Evolutionary conservation across 2,888 invertebrate genomes (phyloP), one percentile per base, ranked within the genome.

Genomic region (Cerceris rybyensis): DNA sequence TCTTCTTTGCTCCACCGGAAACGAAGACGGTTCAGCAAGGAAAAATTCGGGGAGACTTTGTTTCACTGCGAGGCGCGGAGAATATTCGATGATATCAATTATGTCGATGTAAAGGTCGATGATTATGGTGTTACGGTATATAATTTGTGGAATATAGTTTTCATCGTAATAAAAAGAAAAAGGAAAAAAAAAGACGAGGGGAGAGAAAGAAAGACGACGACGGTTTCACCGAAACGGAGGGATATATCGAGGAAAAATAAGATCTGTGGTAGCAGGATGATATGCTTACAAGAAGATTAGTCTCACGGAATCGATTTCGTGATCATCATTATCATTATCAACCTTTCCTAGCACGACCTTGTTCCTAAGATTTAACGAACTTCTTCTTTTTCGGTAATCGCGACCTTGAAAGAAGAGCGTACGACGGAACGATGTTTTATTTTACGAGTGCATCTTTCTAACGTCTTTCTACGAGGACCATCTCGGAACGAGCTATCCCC

Each of bases 341-440:
- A 13, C 7, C 42, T 50, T 41, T 41, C 9, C 64, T 28, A 41
- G 16, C 17, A 7, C 41, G 16, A 43, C 60, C 28, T 58, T 58
- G 68, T 61, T 55, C 16, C 14, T 16, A 4, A 42, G 9, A 2
- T 8, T 60, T 63, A 58, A 55, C 11, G 55, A 70, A 43, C 54
- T 57, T 70, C 11, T 60, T 69, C 70, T 28, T 7, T 46, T 13
- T 28, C 49, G 41, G 39, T 67, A 73, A 80, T 73, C 58, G 80
- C 69, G 72, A 66, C 80, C 66, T 80, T 78, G 70, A 66, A 75
- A 49, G 65, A 60, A 69, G 52, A 74, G 54, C 54, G 63, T 50
- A 61, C 52, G 49, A 57, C 65, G 39, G 61, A 43, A 57, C n/a
- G 43, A 39, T 28, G 72, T 50, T 61, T 43, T 52, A 50, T 70